Evolutionary conservation across 2,888 invertebrate genomes (phyloP).

Genomic region (Quadroppia sp.): DNA sequence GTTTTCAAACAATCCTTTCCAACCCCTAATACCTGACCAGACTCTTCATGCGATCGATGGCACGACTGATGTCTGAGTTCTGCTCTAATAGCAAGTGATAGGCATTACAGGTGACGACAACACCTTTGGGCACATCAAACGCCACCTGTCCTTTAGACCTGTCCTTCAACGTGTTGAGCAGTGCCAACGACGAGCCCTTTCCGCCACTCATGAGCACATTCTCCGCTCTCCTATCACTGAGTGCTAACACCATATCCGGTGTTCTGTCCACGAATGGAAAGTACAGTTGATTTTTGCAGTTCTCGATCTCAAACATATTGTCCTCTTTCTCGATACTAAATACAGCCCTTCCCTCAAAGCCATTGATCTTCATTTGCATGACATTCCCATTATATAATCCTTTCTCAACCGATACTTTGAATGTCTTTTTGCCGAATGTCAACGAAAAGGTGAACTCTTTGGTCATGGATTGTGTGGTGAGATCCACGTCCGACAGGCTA

Average conservation of each 20-base stretch:
- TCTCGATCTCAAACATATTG: not conserved
- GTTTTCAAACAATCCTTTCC: not conserved
- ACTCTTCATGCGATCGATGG: not conserved
- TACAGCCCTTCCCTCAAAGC: not conserved
- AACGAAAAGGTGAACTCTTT: not conserved
- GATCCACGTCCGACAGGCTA: not conserved
- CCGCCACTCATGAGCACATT: slow-evolving; percentile 43
- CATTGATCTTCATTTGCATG: not conserved
- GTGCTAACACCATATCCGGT: not conserved
- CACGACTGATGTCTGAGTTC: not conserved
- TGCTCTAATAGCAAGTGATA: not conserved
- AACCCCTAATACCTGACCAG: not conserved
- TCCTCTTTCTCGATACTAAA: not conserved
- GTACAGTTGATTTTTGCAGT: not conserved
- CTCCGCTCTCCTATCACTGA: not conserved
- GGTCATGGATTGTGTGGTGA: not conserved
- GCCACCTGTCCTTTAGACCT: not conserved
- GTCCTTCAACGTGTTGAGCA: not conserved
- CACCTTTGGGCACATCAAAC: slow-evolving; percentile 36
- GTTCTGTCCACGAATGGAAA: not conserved
- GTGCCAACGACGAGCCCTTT: slow-evolving; percentile 40
- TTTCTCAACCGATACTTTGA: too few relatives aligned
- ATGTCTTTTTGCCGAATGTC: not conserved
- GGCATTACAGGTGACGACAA: slow-evolving; percentile 39
- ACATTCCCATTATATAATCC: not conserved